Percentiles rank a stretch among this genome's conserved stretches.
Evolutionary conservation across 2,113 vertebrate species (phyloP).

Genomic region (Oplegnathus fasciatus): DNA sequence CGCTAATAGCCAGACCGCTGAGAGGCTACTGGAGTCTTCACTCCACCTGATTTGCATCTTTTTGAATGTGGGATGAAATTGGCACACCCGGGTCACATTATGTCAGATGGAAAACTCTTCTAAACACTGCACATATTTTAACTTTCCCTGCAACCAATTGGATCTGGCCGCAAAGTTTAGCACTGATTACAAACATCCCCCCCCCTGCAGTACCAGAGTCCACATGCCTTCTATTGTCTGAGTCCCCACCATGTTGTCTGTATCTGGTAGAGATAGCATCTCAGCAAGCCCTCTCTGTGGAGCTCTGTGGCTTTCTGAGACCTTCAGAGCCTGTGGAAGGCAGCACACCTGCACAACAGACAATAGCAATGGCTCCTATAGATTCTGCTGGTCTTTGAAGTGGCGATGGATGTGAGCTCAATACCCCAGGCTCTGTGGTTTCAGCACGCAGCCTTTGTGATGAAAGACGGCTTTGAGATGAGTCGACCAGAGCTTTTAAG

Average conservation of each 20-base stretch:
- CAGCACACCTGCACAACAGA: slow-evolving; percentile 82
- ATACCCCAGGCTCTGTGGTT: slow-evolving; percentile 73
- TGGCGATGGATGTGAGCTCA: slow-evolving; percentile 71
- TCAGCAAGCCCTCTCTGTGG: slow-evolving; percentile 42
- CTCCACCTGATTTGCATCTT: slow-evolving; percentile 50
- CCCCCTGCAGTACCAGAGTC: slow-evolving; percentile 23
- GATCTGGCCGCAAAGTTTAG: slow-evolving; percentile 38
- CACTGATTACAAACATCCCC: slow-evolving; percentile 59
- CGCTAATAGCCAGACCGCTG: background rate
- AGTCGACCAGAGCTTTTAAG: slow-evolving; percentile 62
- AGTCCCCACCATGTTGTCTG: slow-evolving; percentile 61
- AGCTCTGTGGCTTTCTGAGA: slow-evolving; percentile 51
- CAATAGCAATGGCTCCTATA: slow-evolving; percentile 71
- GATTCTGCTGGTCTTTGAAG: slow-evolving; percentile 81
- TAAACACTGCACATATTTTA: slow-evolving; percentile 50
- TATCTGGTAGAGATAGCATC: slow-evolving; percentile 79
- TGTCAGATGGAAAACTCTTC: slow-evolving; percentile 14
- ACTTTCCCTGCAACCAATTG: slow-evolving; percentile 49
- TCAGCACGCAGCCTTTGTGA: slow-evolving; percentile 70
- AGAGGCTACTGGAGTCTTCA: slow-evolving; percentile 1
- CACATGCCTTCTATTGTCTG: slow-evolving; percentile 75
- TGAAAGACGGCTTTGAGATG: slow-evolving; percentile 63
- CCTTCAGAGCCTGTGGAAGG: slow-evolving; percentile 62
- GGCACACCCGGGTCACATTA: slow-evolving; percentile 54
- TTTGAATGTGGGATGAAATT: slow-evolving; percentile 37